Evolutionary conservation across 2,113 vertebrate genomes (phyloP).

Genomic region (Typhlomys cinereus): DNA sequence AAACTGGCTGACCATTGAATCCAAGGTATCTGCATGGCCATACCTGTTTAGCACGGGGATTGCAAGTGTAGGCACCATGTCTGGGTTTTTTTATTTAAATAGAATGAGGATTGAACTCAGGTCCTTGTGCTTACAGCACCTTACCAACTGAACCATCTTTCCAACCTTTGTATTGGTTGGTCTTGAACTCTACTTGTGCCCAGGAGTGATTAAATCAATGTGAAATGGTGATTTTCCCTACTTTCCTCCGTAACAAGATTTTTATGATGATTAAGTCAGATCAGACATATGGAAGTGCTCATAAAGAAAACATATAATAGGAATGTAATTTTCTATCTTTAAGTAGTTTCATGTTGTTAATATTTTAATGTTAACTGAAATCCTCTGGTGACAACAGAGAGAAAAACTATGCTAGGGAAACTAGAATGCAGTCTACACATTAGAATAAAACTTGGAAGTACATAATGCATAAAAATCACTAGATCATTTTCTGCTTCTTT

Average conservation of each 20-base stretch:
- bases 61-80: background rate
- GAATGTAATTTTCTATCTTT: background rate
- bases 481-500: constrained; percentile 55
- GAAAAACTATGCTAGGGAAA: constrained; percentile 1
- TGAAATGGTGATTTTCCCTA: background rate
- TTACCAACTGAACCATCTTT: background rate
- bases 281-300: background rate
- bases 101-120: background rate
- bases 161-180: background rate
- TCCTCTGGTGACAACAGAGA: constrained; percentile 22
- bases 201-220: background rate
- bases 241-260: background rate
- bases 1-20: background rate
- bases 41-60: background rate
- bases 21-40: background rate
- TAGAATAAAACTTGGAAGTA: constrained; percentile 46
- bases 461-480: constrained; percentile 23
- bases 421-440: constrained; percentile 13
- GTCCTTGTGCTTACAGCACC: too few species aligned
- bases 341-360: constrained; percentile 21
- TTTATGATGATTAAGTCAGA: background rate
- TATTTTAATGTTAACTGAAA: constrained; percentile 44
- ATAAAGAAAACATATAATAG: constrained; percentile 17
- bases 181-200: background rate
- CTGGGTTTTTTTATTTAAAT: background rate